Base-by-base conservation (phyloP, 2,888 invertebrate genomes). In the Myopa tessellatipennis region DNA sequence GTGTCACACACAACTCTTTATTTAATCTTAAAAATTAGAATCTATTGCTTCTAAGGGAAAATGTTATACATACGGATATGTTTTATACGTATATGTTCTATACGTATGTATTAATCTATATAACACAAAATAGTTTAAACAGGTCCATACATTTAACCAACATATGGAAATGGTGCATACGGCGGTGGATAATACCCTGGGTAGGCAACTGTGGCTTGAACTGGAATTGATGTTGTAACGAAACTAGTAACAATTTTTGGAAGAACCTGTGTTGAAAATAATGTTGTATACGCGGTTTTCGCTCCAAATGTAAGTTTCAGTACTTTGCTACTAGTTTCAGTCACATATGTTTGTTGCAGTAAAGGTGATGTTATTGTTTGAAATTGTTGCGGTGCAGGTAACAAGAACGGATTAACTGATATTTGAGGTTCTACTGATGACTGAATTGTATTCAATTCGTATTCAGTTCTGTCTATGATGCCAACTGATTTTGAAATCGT, bases 301-400 rank as follows among this genome's bases (percentile, higher is more conserved):
- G 96, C 96, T n/a, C 96, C 96, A 86, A 96, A 96, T 14, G 96
- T 96, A 82, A 96, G 90, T 88, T 96, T 96, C 80, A 96, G 90
- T 74, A 96, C 90, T 89, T 95, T 94, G 83, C 96, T 95, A 80
- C 94, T 93, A 0, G 95, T 95, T 81, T 94, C 92, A 1, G 94
- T 94, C 16, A 95, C 92, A 83, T 94, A 90, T 0, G 95, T 95
- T 85, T 94, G 95, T 78, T 94, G 92, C 38, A 96, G 91, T n/a
- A 95, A 90, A 0, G 95, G 95, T 0, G 95, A 94, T 12, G 95
- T 95, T 40, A 94, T 94, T 34, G 96, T 89, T 58, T 94, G 93
- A 86, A 93, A 94, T 83, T 95, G 95, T 67, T 92, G 90, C 55
- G 91, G 90, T 45, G 91, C 91, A 36, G 92, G 92, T 69, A 92